Evolutionary conservation across 2,113 vertebrate species (phyloP), one percentile per base, ranked within the genome.

Genomic region (Apus apus): DNA sequence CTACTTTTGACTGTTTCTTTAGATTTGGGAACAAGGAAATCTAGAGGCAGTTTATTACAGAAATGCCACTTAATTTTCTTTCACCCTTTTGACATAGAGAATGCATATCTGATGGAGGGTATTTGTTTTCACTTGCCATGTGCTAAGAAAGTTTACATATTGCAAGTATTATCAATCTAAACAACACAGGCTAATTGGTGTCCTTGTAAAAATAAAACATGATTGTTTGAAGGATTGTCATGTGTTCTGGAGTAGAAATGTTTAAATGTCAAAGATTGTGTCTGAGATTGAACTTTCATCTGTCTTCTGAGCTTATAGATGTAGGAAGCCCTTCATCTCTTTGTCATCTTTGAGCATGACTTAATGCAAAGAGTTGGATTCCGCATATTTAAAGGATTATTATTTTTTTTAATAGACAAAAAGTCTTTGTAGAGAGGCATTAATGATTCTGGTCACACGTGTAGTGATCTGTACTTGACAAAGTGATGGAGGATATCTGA

Each of bases 121-220:
- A 97, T 97, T 97, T 97, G 90, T 97, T 97, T 97, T 96, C 94
- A 95, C 89, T 96, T 97, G 97, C 96, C 97, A 96, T 94, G 60
- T 89, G 89, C 82, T 94, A 78, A 90, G 94, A 89, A 95, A 70
- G 87, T 97, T 96, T 97, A 97, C 94, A 95, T 82, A 66, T 90
- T 74, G 90, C 79, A 65, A 89, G 93, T 67, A 97, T 97, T 96
- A 97, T 94, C 93, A 96, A 96, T 96, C 87, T 92, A 97, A 97
- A 97, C 97, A 97, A 96, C 82, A 95, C 45, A 92, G 94, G 90
- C 92, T 96, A 97, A 97, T 96, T 96, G 92, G 90, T 81, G 87
- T 96, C 85, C 95, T 89, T 97, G 87, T 97, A 50, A 97, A 97
- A 97, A 97, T 94, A 97, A 93, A 96, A 96, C 94, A 97, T 54